Evolutionary conservation across 2,888 invertebrate genomes (phyloP).

Genomic region (Platynereis dumerilii): DNA sequence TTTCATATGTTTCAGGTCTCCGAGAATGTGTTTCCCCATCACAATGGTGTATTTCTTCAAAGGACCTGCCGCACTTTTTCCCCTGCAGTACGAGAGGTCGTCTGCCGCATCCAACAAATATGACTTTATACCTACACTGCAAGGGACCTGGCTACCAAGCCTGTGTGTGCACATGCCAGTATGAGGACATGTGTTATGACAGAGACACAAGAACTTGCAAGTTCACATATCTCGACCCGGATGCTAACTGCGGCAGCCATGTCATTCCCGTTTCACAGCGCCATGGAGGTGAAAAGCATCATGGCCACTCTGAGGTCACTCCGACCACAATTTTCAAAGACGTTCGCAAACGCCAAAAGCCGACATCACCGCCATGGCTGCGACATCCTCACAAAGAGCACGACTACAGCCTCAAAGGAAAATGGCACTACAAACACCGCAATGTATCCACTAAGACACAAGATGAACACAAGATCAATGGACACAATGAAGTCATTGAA

Average conservation of each 20-base stretch:
- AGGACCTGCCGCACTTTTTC: slow-evolving; percentile 2
- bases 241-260: slow-evolving; percentile 8
- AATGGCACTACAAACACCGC: too few relatives aligned
- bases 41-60: slow-evolving; percentile 1
- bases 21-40: slow-evolving; percentile 5
- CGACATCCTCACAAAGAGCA: too few relatives aligned
- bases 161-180: slow-evolving; percentile 14
- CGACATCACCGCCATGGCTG: too few relatives aligned
- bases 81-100: slow-evolving; percentile 8
- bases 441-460: too few relatives aligned
- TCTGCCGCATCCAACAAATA: slow-evolving; percentile 10
- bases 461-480: too few relatives aligned
- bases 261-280: too few relatives aligned
- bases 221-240: slow-evolving; percentile 10
- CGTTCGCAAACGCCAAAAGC: too few relatives aligned
- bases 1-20: slow-evolving; percentile 10
- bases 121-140: slow-evolving; percentile 10
- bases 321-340: too few relatives aligned
- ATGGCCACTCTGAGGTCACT: too few relatives aligned
- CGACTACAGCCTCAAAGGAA: too few relatives aligned
- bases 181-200: slow-evolving; percentile 19
- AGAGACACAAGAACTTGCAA: neutral
- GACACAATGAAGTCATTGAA: neutral
- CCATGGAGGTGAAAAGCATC: too few relatives aligned
- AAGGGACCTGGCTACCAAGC: slow-evolving; percentile 15